Evolutionary conservation across 2,888 invertebrate genomes (phyloP), one percentile per base, ranked within the genome.

Genomic region (Herminia tarsipennalis): DNA sequence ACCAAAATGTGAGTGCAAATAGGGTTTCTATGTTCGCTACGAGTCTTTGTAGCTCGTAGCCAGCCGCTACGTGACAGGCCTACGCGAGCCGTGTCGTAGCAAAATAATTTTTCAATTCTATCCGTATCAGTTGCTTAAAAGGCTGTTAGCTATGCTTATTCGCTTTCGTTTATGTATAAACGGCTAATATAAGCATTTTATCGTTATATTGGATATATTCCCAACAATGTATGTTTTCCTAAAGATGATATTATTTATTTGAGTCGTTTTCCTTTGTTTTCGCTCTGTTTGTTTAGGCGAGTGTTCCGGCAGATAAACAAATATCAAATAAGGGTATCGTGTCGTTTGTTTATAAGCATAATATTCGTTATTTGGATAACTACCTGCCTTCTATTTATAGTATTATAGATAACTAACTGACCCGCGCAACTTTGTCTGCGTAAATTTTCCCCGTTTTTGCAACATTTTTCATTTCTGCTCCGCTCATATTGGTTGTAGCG

Each of bases 31-130:
- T 37, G 42, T 39, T 10, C 40, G 61, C 73, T 73, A 70, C 72
- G 61, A 51, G 45, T 41, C 39, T 66, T 34, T 60, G 70, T 69
- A 74, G 70, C 56, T 49, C 68, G 76, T 76, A 74, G 79, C 43
- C 45, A 48, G 37, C 38, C 42, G 71, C 81, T 81, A 83, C 82
- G 80, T 78, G 80, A 70, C 50, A 43, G 34, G 79, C 72, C 80
- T 81, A 81, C 80, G 72, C 37, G 67, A 62, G 60, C 64, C 63
- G 64, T 38, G 34, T 49, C 55, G 62, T 63, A 66, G 65, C 51
- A 8, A 44, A 59, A 56, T 56, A 30, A 48, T 61, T 67, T 63
- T 69, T 66, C 66, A 56, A 75, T 73, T 69, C 53, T 42, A 49
- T 50, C 41, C 39, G 27, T 30, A 53, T 38, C 30, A 42, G 32